Evolutionary conservation across 2,888 invertebrate species (phyloP), one percentile per base, ranked within the genome.

Genomic region (Adelognathus sp.): DNA sequence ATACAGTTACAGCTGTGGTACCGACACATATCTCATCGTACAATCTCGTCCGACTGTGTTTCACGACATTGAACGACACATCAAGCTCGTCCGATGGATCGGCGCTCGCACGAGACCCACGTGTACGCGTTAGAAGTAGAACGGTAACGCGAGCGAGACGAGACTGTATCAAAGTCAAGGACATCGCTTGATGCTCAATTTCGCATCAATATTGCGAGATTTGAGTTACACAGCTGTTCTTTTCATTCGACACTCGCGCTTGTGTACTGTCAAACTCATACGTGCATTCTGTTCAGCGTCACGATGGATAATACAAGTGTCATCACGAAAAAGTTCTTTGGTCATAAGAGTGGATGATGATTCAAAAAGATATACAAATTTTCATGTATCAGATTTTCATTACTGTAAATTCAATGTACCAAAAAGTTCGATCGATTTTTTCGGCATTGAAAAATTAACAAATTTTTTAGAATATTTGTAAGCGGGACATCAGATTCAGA

Each of bases 101-200:
- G 18, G 21, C 46, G 18, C 18, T 46, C 24, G 21, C 21, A n/a
- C 46, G 46, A 46, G 11, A 4, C 1, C 24, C 46, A 11, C n/a
- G n/a, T 11, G 14, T 0, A 14, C 1, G 18, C 36, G 14, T 11
- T 39, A 66, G 27, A 56, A 56, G 56, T 56, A 16, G 67, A 41
- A 54, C 67, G 44, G 14, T 29, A 1, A 11, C 41, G 33, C 39
- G 44, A 31, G 39, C 6, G 27, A 50, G 67, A 67, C 44, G 67
- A 67, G 14, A 29, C 41, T 18, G n/a, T n/a, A 67, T 67, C 67
- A 67, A 67, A 67, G 67, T 67, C 67, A 67, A 67, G 67, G 41
- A 29, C 56, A 41, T 18, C n/a, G 27, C 16, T 18, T 21, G 67
- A 56, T 29, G 2, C 54, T 56, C 33, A 16, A 7, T 56, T 56